phyloP scores from a whole-genome alignment of 2,888 invertebrate species.

The Notodonta ziczac region DNA sequence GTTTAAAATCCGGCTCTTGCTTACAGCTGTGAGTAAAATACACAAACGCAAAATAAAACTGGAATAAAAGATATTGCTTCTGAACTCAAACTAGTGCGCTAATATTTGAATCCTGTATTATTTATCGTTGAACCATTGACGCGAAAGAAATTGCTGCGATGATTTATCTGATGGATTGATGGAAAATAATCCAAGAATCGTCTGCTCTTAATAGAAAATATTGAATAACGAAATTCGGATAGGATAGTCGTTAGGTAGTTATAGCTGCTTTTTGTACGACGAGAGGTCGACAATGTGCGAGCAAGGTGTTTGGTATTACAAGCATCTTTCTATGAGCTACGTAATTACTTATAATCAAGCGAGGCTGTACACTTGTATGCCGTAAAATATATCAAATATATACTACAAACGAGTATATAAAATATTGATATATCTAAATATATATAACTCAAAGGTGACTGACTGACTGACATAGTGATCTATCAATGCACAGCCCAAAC shows the following conservation, averaged over 20 bases:
- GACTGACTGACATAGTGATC: too few species aligned
- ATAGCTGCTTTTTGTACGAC: too few species aligned
- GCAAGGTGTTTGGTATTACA: too few species aligned
- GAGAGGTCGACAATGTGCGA: too few species aligned
- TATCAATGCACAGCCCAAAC: too few species aligned
- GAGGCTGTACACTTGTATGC: too few species aligned
- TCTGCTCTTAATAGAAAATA: neutral
- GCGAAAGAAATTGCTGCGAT: neutral
- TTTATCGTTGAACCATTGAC: neutral
- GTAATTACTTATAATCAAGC: too few species aligned
- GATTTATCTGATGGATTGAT: neutral
- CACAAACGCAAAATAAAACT: neutral
- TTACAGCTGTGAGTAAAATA: neutral
- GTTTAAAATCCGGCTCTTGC: neutral
- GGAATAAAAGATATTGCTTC: constrained; percentile 3
- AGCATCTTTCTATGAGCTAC: too few species aligned
- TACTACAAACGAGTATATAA: neutral
- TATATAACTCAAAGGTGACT: too few species aligned
- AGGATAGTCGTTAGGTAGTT: too few species aligned
- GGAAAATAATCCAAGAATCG: neutral
- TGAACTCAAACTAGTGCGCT: constrained; percentile 3
- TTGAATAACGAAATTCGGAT: too few species aligned
- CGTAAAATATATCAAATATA: neutral
- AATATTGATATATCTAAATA: neutral
- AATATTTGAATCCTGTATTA: constrained; percentile 2